These are phyloP conservation scores for Turritopsis rubra DNA, from an alignment of 30 jellyfish, hydroid and myxozoan species.

Conservation along the genomic window DNA sequence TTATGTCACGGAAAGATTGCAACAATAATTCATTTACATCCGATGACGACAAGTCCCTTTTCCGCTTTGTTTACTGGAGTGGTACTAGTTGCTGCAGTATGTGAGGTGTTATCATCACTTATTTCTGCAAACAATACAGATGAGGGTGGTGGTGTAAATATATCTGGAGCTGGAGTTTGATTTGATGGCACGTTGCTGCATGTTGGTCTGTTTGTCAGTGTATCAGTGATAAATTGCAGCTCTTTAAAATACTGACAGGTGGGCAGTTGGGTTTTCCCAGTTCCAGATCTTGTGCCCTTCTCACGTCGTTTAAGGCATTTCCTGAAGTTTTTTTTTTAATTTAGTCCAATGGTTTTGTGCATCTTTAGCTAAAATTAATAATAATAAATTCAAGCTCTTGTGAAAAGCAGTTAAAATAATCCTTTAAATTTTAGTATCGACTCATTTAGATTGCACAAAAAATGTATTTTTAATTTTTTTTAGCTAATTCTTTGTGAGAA, in stretches of 20 bases:
- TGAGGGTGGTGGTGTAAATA: background rate
- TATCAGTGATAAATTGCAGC: background rate
- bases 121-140: background rate
- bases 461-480: too few relatives aligned
- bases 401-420: too few relatives aligned
- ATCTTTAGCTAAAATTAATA: too few relatives aligned
- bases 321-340: background rate
- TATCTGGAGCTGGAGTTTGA: too few relatives aligned
- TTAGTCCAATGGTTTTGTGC: too few relatives aligned
- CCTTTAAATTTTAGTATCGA: too few relatives aligned
- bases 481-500: too few relatives aligned
- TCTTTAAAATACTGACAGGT: background rate
- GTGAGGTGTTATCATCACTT: background rate
- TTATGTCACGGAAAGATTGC: too few relatives aligned
- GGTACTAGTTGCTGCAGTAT: background rate
- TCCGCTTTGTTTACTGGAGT: background rate
- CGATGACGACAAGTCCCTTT: background rate
- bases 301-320: background rate
- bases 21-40: background rate
- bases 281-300: background rate
- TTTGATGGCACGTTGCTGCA: background rate
- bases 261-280: slow-evolving; percentile 14
- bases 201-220: background rate
- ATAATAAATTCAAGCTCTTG: too few relatives aligned
- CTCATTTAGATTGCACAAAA: too few relatives aligned